Evolutionary conservation across 2,797 vertebrate species (phyloP), one percentile per base, ranked within the genome.

Genomic region (Lophius americanus): DNA sequence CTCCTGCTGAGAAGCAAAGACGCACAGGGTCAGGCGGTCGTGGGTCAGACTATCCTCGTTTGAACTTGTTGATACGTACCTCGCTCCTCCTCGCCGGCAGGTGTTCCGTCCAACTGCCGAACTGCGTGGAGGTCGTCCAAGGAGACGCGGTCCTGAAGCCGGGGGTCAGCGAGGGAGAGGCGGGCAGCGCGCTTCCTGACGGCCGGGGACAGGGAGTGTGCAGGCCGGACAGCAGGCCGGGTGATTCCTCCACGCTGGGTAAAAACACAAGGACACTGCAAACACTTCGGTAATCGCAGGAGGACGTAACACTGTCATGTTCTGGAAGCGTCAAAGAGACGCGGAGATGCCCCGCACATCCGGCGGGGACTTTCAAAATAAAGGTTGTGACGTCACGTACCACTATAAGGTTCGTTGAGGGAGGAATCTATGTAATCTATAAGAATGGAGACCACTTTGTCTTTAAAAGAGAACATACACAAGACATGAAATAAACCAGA

Each of bases 101-200:
- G 83, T 87, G 87, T 38, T 60, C 39, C 48, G 33, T 55, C 3
- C 14, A 37, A 13, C 38, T 36, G 23, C 10, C 63, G 60, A 47
- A 78, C 67, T 64, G 72, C n/a, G 82, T 88, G 88, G 83, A 92
- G 91, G 90, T 92, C 90, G 87, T 74, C 85, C 92, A 92, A 93
- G 92, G 91, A 91, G 87, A 92, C 70, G 57, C 76, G 11, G 75
- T 76, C 59, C 81, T 61, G 71, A 66, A 51, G 79, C 73, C 52
- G 58, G 78, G 60, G 72, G 52, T 55, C 73, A 32, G 60, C 14
- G 53, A 9, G 35, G 32, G 48, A n/a, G 43, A 7, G 41, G 43
- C 0, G 60, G 12, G 14, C 38, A 4, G 55, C 49, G 38, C 44
- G 51, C 13, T 7, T 78, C 32, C 59, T 69, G 33, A 61, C 39